Conservation (phyloP, 2,797 vertebrate species). For the Passerculus sandwichensis region DNA sequence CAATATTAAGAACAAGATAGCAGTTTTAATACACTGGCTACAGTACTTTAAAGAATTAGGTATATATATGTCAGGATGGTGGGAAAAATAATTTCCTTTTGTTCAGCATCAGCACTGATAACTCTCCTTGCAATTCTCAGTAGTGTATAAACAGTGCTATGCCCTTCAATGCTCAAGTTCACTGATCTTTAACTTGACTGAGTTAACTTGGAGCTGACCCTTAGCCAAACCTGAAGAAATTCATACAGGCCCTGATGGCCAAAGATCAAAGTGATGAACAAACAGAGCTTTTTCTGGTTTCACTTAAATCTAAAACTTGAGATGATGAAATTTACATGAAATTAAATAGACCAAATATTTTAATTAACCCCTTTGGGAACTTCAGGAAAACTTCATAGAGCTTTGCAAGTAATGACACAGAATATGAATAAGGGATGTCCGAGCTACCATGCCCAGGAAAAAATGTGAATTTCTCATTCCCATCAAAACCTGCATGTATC, state of each 20-base stretch:
- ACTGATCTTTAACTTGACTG: background rate
- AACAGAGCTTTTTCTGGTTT: background rate
- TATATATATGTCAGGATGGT: background rate
- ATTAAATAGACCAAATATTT: slow-evolving; percentile 43
- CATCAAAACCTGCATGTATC: background rate
- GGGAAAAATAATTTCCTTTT: background rate
- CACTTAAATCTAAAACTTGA: background rate
- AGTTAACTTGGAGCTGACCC: background rate
- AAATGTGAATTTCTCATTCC: background rate
- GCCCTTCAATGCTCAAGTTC: background rate
- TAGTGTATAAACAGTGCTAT: background rate
- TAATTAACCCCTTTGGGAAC: slow-evolving; percentile 40
- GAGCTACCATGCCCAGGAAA: background rate
- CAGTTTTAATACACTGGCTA: background rate
- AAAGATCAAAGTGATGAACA: background rate
- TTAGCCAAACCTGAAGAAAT: background rate
- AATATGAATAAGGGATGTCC: background rate
- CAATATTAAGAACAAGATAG: background rate
- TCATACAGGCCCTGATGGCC: background rate
- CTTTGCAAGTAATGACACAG: background rate
- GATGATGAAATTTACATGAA: slow-evolving; percentile 10
- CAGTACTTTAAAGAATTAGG: background rate
- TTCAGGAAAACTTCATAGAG: background rate
- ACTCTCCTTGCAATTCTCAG: background rate
- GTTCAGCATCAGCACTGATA: background rate